phyloP scores from a whole-genome alignment of 2,113 vertebrate genomes.

The Semnornis frantzii region DNA sequence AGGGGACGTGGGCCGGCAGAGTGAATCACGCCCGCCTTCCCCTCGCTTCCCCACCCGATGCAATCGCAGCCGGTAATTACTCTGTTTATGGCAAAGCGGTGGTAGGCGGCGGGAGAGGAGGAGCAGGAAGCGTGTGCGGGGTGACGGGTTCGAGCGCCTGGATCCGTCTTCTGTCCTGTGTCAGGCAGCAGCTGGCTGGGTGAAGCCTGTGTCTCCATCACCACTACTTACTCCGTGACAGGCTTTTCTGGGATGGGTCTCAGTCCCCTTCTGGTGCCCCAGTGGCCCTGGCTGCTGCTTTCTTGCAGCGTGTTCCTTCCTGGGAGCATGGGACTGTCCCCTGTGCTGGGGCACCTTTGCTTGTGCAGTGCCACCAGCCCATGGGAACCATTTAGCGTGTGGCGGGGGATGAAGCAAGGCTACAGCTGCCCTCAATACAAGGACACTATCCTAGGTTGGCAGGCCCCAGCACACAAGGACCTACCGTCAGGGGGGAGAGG shows the following conservation, averaged over 20 bases:
- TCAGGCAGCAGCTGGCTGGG: background rate
- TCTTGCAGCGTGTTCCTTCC: background rate
- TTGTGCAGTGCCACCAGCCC: background rate
- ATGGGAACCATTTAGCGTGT: background rate
- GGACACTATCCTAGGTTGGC: background rate
- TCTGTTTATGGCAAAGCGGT: slow-evolving; percentile 33
- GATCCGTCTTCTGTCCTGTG: background rate
- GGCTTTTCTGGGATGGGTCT: background rate
- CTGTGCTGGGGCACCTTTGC: fast-evolving
- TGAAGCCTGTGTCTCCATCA: background rate
- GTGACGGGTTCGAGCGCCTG: background rate
- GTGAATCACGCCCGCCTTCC: slow-evolving; percentile 46
- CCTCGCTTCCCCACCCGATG: background rate
- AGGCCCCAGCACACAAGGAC: background rate
- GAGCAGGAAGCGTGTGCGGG: slow-evolving; percentile 3
- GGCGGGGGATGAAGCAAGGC: background rate
- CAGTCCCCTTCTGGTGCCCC: background rate
- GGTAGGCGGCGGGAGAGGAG: slow-evolving; percentile 42
- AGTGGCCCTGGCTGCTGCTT: background rate
- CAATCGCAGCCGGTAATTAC: slow-evolving; percentile 48
- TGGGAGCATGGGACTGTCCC: fast-evolving
- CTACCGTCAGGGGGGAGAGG: fast-evolving
- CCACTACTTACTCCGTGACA: background rate
- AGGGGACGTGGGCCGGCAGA: background rate
- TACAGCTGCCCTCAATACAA: background rate